A percentile compares a stretch with the other conserved stretches of the same genome.
These are phyloP conservation scores for Leucania comma DNA, from an alignment of 2,888 invertebrate species.

Conservation along the genomic window DNA sequence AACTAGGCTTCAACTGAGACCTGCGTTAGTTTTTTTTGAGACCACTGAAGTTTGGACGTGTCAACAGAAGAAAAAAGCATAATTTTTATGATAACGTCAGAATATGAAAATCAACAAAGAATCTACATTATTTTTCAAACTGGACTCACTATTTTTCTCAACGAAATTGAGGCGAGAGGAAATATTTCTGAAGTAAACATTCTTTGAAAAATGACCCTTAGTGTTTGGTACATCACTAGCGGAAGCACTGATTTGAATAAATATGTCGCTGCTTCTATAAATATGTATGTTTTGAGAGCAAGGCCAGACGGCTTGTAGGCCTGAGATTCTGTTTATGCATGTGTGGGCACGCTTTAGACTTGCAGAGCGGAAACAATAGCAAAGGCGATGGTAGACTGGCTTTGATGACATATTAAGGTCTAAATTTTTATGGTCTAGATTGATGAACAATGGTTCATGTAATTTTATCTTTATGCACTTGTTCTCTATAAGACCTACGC, in stretches of 20 bases:
- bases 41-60: not conserved
- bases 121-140: slow-evolving; percentile 19
- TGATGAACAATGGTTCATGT: no score
- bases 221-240: slow-evolving; percentile 27
- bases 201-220: slow-evolving; percentile 17
- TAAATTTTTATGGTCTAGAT: no score
- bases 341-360: slow-evolving; percentile 52
- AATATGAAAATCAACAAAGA: not conserved
- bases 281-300: slow-evolving; percentile 54
- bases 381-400: slow-evolving; percentile 18
- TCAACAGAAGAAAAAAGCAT: not conserved
- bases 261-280: slow-evolving; percentile 38
- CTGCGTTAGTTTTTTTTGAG: no score
- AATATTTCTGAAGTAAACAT: slow-evolving; percentile 25
- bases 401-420: not conserved
- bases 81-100: not conserved
- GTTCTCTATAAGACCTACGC: no score
- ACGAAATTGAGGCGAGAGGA: slow-evolving; percentile 8
- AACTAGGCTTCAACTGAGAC: no score
- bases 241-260: slow-evolving; percentile 48
- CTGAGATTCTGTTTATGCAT: slow-evolving; percentile 56
- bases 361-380: slow-evolving; percentile 34
- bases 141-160: slow-evolving; percentile 2
- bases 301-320: slow-evolving; percentile 28
- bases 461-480: no score